Evolutionary conservation across 2,797 vertebrate genomes (phyloP).

Genomic region (Ptychadena robeensis): DNA sequence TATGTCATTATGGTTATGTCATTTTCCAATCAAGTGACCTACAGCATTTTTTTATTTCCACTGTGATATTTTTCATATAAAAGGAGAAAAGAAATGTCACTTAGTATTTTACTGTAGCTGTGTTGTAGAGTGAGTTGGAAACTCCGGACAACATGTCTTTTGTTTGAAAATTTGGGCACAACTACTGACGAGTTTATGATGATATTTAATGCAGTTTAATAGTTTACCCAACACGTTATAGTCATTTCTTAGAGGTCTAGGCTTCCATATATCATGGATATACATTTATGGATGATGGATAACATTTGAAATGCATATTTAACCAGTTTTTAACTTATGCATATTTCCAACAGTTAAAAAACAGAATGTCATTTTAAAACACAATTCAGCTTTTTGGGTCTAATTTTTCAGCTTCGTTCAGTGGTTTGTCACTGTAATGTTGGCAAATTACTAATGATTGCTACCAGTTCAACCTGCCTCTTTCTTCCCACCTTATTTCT

Average conservation of each 20-base stretch:
- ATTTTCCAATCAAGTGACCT: conserved; percentile 48
- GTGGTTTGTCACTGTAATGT: no score
- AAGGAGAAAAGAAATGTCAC: conserved; percentile 45
- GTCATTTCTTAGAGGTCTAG: background rate
- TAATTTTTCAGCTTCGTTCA: no score
- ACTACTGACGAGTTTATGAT: background rate
- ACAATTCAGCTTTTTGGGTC: no score
- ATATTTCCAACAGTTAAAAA: no score
- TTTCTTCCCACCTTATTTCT: no score
- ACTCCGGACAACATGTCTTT: background rate
- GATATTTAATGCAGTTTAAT: background rate
- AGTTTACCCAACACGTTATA: background rate
- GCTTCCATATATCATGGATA: background rate
- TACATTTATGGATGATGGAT: no score
- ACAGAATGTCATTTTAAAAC: no score
- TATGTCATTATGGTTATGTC: conserved; percentile 52
- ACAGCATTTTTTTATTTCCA: conserved; percentile 35
- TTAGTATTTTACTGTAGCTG: background rate
- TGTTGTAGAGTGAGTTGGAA: background rate
- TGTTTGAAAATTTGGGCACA: background rate
- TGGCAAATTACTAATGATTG: no score
- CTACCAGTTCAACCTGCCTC: no score
- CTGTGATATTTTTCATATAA: conserved; percentile 19
- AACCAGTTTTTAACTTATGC: no score
- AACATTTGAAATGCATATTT: no score